Conservation (phyloP, 1,140 invertebrate species). For the Drosophila rhopaloa region DNA sequence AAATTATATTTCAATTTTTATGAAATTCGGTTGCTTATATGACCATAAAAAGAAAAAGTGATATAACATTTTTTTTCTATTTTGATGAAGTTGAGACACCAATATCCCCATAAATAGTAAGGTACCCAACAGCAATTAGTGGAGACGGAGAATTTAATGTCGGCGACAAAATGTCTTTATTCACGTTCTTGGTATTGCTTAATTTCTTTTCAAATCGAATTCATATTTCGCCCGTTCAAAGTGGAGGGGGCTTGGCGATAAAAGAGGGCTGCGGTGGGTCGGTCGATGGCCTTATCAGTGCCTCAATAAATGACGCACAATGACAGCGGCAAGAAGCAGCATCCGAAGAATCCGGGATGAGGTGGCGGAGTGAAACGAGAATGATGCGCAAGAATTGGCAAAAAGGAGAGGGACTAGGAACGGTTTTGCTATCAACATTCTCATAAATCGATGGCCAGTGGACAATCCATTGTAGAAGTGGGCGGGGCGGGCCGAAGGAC, state of each 20-base stretch:
- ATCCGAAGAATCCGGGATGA: neutral
- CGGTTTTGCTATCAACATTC: conserved; percentile 52
- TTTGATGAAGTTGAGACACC: neutral
- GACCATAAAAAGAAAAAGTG: no score
- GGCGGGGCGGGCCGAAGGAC: conserved; percentile 23
- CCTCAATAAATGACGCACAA: conserved; percentile 71
- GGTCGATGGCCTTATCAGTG: conserved; percentile 56
- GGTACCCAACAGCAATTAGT: conserved; percentile 11
- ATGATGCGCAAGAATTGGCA: conserved; percentile 31
- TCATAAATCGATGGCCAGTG: conserved; percentile 69
- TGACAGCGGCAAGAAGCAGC: conserved; percentile 20
- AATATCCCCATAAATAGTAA: neutral
- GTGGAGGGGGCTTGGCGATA: neutral
- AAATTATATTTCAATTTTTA: neutral
- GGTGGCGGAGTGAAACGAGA: conserved; percentile 5
- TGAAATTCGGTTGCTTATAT: neutral
- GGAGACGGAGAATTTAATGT: conserved; percentile 14
- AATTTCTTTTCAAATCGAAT: conserved; percentile 76
- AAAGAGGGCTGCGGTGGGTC: conserved; percentile 3
- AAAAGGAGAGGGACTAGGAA: neutral
- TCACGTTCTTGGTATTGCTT: conserved; percentile 51
- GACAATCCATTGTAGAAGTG: conserved; percentile 33
- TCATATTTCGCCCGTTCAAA: conserved; percentile 61
- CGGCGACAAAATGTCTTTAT: conserved; percentile 75
- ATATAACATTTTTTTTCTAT: neutral